Base-by-base conservation (phyloP, 2,888 invertebrate species). In the Athalia rosae region DNA sequence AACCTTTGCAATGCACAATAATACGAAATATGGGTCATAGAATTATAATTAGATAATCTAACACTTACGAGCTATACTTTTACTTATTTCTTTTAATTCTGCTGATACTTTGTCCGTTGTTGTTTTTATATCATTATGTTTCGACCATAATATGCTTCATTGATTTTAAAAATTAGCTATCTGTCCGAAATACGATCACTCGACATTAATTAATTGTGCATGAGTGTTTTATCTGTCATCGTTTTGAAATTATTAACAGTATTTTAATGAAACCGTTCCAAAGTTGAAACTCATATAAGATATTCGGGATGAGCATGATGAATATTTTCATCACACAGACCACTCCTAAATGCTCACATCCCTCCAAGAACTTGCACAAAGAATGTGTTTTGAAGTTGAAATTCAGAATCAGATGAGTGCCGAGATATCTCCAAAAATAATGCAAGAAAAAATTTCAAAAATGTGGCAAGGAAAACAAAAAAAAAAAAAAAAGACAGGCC, bases 161-260 rank as follows among this genome's bases (percentile, higher is more conserved):
- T 71, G 45, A 71, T 71, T 28, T 58, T 58, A n/a, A 56, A 56
- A 71, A 58, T 71, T 58, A 15, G 71, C 56, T 71, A 71, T 67
- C 50, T 67, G 53, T 43, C 53, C 64, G 64, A 64, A 47, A 47
- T 64, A 64, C 47, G 47, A 47, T 67, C 53, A 53, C 41, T 41
- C 7, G 53, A 53, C 67, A 53, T 58, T 45, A 13, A 58, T 15
- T 71, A 71, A 45, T 41, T 61, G 8, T 9, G 43, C 13, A 56
- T 58, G 11, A 58, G 58, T 45, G 45, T 58, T 71, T 56, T 71
- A 28, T 58, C 13, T 71, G 43, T 58, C 71, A 71, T 15, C 43
- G 11, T 71, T 71, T 53, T 47, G n/a, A 28, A 28, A 28, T 28
- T 28, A 28, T 28, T 28, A 28, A 28, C 2, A 28, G 28, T 2